Base-by-base conservation (phyloP, 2,797 vertebrate species). In the Echeneis naucrates region DNA sequence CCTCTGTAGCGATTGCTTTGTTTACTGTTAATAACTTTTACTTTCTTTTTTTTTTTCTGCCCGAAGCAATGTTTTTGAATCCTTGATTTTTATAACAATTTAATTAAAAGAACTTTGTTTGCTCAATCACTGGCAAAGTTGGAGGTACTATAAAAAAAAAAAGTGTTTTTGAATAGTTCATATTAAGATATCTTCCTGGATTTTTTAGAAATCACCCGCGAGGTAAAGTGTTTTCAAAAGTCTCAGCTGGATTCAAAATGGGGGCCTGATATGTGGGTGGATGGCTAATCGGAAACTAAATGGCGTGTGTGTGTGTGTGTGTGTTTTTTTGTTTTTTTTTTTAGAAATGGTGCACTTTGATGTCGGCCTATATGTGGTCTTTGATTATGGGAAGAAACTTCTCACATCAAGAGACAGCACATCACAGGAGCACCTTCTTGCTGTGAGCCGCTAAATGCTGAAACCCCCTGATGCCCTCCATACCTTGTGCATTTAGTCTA, bases 221-320 rank as follows among this genome's bases (percentile, higher is more conserved):
- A 33, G 12, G 14, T 7, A 9, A 51, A 51, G 47, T 30, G 11
- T n/a, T 78, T 77, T 53, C 9, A 64, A 59, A 71, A 53, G 75
- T 60, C 68, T 64, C 59, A 26, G 55, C 11, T 72, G 45, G 57
- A 65, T 61, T 75, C 21, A 68, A 54, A 63, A 56, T 30, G 42
- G 64, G 71, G 44, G 48, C 30, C 55, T 11, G 4, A 16, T 42
- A 56, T 66, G 60, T 66, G 65, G 69, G 45, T 8, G 50, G 61
- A 52, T 26, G 53, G 21, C 54, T 26, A 38, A 76, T 64, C 21
- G 16, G 47, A 53, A 56, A 60, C 9, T 60, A 73, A 80, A 78
- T 60, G 17, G 70, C 57, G 26, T 16, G 32, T 50, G 30, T 6
- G 30, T 30, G 30, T 3, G 30, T 30, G n/a, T n/a, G n/a, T n/a